Percentiles rank a stretch among this genome's conserved stretches.
phyloP scores from a whole-genome alignment of 2,888 invertebrate species.

The Ophonus ardosiacus region DNA sequence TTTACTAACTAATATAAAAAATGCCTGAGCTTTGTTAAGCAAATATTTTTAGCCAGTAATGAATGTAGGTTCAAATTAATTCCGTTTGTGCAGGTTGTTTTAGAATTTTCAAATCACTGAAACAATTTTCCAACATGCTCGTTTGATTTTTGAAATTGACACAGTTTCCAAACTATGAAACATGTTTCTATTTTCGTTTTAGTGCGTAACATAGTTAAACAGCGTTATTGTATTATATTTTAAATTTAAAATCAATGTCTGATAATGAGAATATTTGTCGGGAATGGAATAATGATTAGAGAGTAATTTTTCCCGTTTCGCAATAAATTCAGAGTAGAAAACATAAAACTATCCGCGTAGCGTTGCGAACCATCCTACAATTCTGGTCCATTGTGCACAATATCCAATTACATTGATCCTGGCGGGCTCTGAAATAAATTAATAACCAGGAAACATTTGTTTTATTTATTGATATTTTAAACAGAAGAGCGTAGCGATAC shows the following conservation, averaged over 20 bases:
- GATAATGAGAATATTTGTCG: neutral
- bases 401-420: constrained; percentile 45
- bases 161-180: neutral
- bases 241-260: neutral
- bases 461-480: constrained; percentile 54
- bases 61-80: no score
- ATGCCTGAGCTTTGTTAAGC: no score
- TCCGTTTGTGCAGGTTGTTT: no score
- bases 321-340: constrained; percentile 6
- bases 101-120: no score
- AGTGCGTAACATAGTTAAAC: neutral
- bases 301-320: constrained; percentile 28
- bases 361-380: neutral
- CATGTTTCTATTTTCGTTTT: neutral
- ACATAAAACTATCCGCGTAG: neutral
- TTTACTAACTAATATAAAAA: no score
- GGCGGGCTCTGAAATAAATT: constrained; percentile 31
- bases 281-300: constrained; percentile 34
- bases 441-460: constrained; percentile 57
- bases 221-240: neutral
- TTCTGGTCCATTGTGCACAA: constrained; percentile 19
- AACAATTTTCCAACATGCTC: no score
- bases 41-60: no score
- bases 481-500: constrained; percentile 4
- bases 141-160: neutral